Percentiles rank a stretch among this genome's conserved stretches.
Conservation (phyloP, 2,113 vertebrate species). For the Elaphurus davidianus region DNA sequence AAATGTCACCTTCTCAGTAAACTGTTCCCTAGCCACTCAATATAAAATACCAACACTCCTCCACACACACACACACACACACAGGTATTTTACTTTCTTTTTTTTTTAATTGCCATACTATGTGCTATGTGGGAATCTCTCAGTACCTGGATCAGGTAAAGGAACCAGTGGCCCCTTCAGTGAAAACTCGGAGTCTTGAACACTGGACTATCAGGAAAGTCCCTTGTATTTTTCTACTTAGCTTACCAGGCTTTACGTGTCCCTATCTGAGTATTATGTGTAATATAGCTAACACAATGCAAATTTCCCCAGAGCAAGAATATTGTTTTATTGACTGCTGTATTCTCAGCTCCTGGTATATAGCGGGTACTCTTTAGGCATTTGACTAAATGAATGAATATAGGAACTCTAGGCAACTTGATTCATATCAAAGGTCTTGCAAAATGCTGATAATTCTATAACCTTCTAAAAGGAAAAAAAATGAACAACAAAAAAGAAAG, state of each 20-base stretch:
- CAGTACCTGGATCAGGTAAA: background rate
- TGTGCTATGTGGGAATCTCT: background rate
- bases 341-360: background rate
- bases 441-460: constrained; percentile 19
- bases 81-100: background rate
- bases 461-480: background rate
- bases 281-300: background rate
- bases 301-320: constrained; percentile 2
- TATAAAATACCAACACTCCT: background rate
- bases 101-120: background rate
- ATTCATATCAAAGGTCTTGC: background rate
- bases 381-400: background rate
- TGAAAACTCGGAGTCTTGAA: background rate
- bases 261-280: background rate
- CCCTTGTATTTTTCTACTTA: background rate
- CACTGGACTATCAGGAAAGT: background rate
- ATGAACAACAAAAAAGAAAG: background rate
- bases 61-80: background rate
- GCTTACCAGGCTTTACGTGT: background rate
- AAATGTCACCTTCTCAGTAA: background rate
- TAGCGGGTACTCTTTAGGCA: background rate
- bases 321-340: background rate
- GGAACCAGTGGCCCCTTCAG: background rate
- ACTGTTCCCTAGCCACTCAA: background rate
- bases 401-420: background rate